These are phyloP conservation scores for Phalangium opilio DNA, from an alignment of 2,888 invertebrate species.

Conservation along the genomic window DNA sequence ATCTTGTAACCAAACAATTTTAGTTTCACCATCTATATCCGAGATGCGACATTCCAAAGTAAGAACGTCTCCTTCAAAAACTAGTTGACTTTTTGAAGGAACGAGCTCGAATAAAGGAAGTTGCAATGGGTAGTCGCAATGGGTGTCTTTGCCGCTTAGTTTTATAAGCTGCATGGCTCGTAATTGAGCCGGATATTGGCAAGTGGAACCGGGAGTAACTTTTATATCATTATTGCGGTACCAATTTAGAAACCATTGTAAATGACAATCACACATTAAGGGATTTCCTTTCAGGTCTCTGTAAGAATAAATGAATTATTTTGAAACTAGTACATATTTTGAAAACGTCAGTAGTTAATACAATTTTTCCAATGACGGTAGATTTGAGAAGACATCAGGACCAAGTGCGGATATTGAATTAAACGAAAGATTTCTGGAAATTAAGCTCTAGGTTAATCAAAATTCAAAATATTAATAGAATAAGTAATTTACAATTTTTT, in stretches of 20 bases:
- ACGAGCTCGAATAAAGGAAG: constrained; percentile 41
- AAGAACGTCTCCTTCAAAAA: constrained; percentile 74
- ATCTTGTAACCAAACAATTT: constrained; percentile 41
- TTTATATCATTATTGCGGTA: constrained; percentile 29
- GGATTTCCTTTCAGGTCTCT: constrained; percentile 68
- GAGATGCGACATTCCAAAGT: constrained; percentile 62
- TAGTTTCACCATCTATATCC: constrained; percentile 35
- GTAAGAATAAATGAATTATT: constrained; percentile 26
- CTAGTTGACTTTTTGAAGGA: constrained; percentile 54
- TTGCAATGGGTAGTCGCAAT: constrained; percentile 27
- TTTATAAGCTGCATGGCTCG: constrained; percentile 5
- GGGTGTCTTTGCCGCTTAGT: constrained; percentile 11
- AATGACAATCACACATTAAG: constrained; percentile 61
- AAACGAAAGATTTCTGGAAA: too few species aligned
- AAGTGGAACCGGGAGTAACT: constrained; percentile 7
- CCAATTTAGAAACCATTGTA: constrained; percentile 67
- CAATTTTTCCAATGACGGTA: too few species aligned
- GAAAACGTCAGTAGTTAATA: too few species aligned
- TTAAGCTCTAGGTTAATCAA: too few species aligned
- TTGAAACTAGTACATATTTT: neutral
- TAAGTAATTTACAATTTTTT: too few species aligned
- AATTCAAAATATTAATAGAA: too few species aligned
- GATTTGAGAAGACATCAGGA: too few species aligned
- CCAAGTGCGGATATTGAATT: too few species aligned
- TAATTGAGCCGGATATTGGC: constrained; percentile 10